Conservation (phyloP, 2,113 vertebrate species). For the Dromaius novaehollandiae region DNA sequence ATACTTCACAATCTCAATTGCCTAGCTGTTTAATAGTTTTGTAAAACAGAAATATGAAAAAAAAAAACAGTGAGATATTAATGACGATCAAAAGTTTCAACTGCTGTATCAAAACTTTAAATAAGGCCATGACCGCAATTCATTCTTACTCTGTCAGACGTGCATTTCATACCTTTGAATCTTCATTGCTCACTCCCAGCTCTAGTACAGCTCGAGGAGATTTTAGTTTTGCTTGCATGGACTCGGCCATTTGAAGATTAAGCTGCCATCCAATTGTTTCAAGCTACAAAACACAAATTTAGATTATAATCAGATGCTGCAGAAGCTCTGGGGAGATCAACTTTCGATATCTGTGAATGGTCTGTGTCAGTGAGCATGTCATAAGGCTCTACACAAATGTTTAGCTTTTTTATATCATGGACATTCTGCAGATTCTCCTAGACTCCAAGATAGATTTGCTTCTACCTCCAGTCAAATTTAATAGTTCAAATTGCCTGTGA, state of each 20-base stretch:
- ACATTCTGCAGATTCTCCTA: not conserved
- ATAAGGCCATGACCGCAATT: not conserved
- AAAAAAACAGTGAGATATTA: not conserved
- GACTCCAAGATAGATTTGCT: not conserved
- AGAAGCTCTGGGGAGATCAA: slow-evolving; percentile 15
- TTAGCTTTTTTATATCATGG: not conserved
- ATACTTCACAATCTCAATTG: not conserved
- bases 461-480: not conserved
- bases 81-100: not conserved
- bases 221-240: slow-evolving; percentile 87
- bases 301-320: slow-evolving; percentile 22
- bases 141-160: not conserved
- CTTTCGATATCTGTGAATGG: not conserved
- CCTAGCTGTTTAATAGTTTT: not conserved
- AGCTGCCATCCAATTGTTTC: slow-evolving; percentile 94
- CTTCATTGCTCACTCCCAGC: slow-evolving; percentile 86
- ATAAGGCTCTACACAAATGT: not conserved
- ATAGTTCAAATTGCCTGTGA: not conserved
- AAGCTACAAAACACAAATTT: slow-evolving; percentile 81
- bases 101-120: not conserved
- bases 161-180: slow-evolving; percentile 83
- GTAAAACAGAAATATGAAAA: not conserved
- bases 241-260: slow-evolving; percentile 94
- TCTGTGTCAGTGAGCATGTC: not conserved
- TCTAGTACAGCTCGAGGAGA: slow-evolving; percentile 89